These are phyloP conservation scores for Hypomesus transpacificus DNA, from an alignment of 2,113 vertebrate genomes.

Conservation along the genomic window DNA sequence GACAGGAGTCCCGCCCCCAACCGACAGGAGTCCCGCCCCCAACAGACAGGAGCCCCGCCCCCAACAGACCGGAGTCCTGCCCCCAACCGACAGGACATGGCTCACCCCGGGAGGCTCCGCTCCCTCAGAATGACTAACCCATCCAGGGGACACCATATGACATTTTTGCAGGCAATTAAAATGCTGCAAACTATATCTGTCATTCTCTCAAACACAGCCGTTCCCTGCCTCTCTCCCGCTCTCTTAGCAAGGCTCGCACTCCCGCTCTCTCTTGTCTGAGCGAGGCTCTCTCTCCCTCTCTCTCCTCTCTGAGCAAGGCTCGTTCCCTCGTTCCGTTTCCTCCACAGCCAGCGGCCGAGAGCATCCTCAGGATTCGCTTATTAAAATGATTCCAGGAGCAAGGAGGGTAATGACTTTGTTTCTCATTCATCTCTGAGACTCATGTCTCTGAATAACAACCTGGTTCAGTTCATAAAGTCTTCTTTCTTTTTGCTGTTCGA, in stretches of 20 bases:
- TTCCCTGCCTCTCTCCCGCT: not conserved
- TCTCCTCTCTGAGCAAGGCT: too few species aligned
- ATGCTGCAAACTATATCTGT: conserved; percentile 19
- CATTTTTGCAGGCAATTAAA: conserved; percentile 33
- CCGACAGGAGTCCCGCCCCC: conserved; percentile 39
- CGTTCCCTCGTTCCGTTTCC: not conserved
- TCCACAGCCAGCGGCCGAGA: conserved; percentile 9
- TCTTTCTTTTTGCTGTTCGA: too few species aligned
- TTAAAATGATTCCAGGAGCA: conserved; percentile 36
- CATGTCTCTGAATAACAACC: not conserved
- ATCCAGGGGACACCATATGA: conserved; percentile 26
- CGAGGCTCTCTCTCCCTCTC: too few species aligned
- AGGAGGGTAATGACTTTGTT: conserved; percentile 28
- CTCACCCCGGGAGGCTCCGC: conserved; percentile 38
- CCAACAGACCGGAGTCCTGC: conserved; percentile 39
- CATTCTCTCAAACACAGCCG: conserved; percentile 1
- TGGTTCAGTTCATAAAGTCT: too few species aligned
- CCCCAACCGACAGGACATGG: conserved; percentile 40
- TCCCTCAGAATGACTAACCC: conserved; percentile 43
- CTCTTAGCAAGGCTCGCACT: too few species aligned
- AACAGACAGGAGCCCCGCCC: conserved; percentile 41
- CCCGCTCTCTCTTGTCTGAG: too few species aligned
- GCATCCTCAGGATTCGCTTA: conserved; percentile 28
- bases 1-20: conserved; percentile 39
- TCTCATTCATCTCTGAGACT: conserved; percentile 37